A percentile compares a stretch with the other conserved stretches of the same genome.
Evolutionary conservation across 2,888 invertebrate species (phyloP).

Genomic region (Aspidiotus destructor): DNA sequence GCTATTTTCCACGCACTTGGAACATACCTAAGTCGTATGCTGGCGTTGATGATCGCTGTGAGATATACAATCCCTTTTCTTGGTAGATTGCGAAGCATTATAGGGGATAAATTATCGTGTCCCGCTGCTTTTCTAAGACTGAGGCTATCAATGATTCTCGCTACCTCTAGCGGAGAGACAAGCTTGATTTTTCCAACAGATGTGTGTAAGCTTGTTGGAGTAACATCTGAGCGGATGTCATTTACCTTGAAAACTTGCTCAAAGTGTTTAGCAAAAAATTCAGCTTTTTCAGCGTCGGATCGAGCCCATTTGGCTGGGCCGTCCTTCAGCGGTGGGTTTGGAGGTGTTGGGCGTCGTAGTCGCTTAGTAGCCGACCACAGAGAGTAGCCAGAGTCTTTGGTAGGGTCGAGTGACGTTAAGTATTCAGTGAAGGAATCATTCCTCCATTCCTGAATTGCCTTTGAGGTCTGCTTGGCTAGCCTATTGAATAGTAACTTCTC

Average conservation of each 20-base stretch:
- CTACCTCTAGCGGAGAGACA: slow-evolving; percentile 5
- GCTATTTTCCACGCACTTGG: slow-evolving; percentile 9
- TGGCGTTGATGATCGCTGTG: slow-evolving; percentile 6
- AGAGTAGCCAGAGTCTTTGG: slow-evolving; percentile 11
- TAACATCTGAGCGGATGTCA: neutral
- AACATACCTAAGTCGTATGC: slow-evolving; percentile 10
- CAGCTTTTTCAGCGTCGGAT: slow-evolving; percentile 16
- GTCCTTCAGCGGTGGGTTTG: slow-evolving; percentile 3
- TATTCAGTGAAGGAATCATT: slow-evolving; percentile 3
- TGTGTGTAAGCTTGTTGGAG: slow-evolving; percentile 2
- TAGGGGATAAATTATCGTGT: slow-evolving; percentile 10
- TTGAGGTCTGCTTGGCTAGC: neutral
- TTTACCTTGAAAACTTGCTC: slow-evolving; percentile 4
- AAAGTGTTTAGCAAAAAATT: slow-evolving; percentile 16
- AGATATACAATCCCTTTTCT: slow-evolving; percentile 12
- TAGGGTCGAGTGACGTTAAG: slow-evolving; percentile 4
- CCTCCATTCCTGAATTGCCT: neutral
- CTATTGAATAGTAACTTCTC: slow-evolving; percentile 7
- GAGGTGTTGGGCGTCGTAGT: slow-evolving; percentile 3
- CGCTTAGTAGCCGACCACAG: slow-evolving; percentile 8
- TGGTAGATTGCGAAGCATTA: slow-evolving; percentile 5
- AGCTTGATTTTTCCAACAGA: slow-evolving; percentile 4
- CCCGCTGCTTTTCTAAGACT: slow-evolving; percentile 4
- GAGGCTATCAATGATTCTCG: slow-evolving; percentile 5
- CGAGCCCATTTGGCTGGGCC: slow-evolving; percentile 2